Evolutionary conservation across 2,797 vertebrate species (phyloP), one percentile per base, ranked within the genome.

Genomic region (Enteromius thamalakanensis): DNA sequence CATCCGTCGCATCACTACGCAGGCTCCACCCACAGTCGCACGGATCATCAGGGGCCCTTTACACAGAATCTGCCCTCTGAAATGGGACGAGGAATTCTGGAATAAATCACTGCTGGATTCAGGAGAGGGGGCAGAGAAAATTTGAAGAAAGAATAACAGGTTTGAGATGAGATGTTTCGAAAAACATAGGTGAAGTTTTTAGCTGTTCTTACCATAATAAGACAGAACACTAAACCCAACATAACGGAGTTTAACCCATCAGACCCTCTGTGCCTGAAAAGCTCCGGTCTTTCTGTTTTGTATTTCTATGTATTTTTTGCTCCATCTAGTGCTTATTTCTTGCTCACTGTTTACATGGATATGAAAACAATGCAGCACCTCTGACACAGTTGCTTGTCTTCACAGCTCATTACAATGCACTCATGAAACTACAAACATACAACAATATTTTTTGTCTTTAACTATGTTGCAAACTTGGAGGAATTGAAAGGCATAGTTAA

Each of bases 1-100:
- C 95, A 0, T 97, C 97, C 0, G 90, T 92, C 0, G 87, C 85
- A 0, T 96, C 97, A 1, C 90, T 98, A 64, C 94, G 96, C 6
- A 94, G 95, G 29, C 89, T 98, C 1, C 94, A 92, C 11, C 71
- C 94, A n/a, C 93, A 93, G 0, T 91, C 94, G 0, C 96, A 95
- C 5, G 97, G 96, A 82, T 96, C 94, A 47, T 94, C 98, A 3
- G 96, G 94, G 3, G 96, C 94, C 21, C 90, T 95, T 79, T 95
- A 94, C 89, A 94, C 94, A 53, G 98, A 99, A 92, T 97, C 96
- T 0, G 91, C 90, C 1, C 94, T 97, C 83, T 97, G 93, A 96
- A 11, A 6, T 3, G 17, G 14, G 0, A n/a, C 1, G 3, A 26
- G n/a, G 1, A 1, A 42, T 40, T 21, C 40, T 68, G 58, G 45